Conservation (phyloP, 2,888 invertebrate genomes). For the Ischnus inquisitorius region DNA sequence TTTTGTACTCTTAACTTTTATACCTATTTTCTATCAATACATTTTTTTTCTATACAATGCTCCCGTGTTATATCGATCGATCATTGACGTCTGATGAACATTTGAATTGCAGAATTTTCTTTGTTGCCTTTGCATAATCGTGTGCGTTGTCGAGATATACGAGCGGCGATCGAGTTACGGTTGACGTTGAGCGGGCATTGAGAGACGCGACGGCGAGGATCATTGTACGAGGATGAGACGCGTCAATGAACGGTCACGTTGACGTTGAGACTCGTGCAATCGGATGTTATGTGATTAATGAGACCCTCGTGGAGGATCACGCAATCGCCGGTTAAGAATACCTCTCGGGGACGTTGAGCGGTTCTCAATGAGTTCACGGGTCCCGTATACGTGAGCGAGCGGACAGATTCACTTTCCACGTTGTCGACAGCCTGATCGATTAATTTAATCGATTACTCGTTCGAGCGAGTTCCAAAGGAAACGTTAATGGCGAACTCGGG, state of each 20-base stretch:
- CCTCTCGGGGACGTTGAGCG: conserved; percentile 81
- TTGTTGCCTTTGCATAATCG: not conserved
- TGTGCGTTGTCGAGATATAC: not conserved
- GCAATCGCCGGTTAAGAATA: conserved; percentile 81
- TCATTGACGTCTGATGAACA: not conserved
- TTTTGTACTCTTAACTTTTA: conserved; percentile 70
- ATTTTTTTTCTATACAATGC: conserved; percentile 74
- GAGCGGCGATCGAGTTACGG: conserved; percentile 13
- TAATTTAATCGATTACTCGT: not conserved
- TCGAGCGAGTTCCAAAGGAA: not conserved
- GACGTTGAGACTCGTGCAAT: conserved; percentile 79
- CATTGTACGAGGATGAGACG: not conserved
- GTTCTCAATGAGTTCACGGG: conserved; percentile 82
- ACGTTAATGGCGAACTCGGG: not conserved
- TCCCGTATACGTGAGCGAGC: conserved; percentile 82
- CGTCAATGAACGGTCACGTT: conserved; percentile 80
- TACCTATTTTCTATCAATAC: conserved; percentile 77
- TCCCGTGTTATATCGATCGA: conserved; percentile 27
- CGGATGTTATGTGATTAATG: conserved; percentile 78
- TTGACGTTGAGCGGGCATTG: not conserved
- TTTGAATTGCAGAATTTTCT: conserved; percentile 5
- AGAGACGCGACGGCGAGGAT: conserved; percentile 4
- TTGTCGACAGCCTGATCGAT: conserved; percentile 78
- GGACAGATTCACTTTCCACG: conserved; percentile 77
- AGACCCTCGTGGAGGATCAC: conserved; percentile 82